Base-by-base conservation (phyloP, 2,888 invertebrate genomes). In the Spialia ferax region DNA sequence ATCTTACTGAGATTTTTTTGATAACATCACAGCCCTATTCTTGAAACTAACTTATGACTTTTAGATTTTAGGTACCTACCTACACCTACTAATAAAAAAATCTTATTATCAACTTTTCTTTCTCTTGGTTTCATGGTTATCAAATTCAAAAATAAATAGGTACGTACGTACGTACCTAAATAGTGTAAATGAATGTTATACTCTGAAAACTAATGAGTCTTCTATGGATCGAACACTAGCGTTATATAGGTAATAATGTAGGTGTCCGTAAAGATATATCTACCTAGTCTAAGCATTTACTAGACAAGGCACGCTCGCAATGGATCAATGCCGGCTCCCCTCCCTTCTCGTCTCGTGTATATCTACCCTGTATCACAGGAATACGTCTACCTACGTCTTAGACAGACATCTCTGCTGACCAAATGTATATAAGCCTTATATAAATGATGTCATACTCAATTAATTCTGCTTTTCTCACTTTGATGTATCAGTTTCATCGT, bases 231-330 rank as follows among this genome's bases (percentile, higher is more conserved):
- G 20, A 2, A 11, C n/a, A n/a, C n/a, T n/a, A n/a, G n/a, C n/a
- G n/a, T n/a, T n/a, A n/a, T n/a, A n/a, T n/a, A n/a, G n/a, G n/a
- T n/a, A n/a, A n/a, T n/a, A n/a, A n/a, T 13, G 6, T 22, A 54
- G 20, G 11, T 62, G 7, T 13, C 22, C 35, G 42, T 18, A 42
- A 11, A 23, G 23, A 22, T 50, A 29, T 48, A 60, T 32, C 20
- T 62, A 62, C 48, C n/a, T 62, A 62, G 22, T 23, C 38, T 54
- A 13, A 26, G 29, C 48, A 35, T 48, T 48, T 63, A 64, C 64
- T 32, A 64, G 64, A 64, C 64, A 64, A 32, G 56, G 56, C 48
- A 22, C 56, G 45, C 56, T 55, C 63, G 60, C 57, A 29, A 22
- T 42, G 63, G 63, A 63, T 63, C 55, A 63, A 63, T 63, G 55